These are phyloP conservation scores for Eristalis pertinax DNA, from an alignment of 2,888 invertebrate genomes.

Conservation along the genomic window DNA sequence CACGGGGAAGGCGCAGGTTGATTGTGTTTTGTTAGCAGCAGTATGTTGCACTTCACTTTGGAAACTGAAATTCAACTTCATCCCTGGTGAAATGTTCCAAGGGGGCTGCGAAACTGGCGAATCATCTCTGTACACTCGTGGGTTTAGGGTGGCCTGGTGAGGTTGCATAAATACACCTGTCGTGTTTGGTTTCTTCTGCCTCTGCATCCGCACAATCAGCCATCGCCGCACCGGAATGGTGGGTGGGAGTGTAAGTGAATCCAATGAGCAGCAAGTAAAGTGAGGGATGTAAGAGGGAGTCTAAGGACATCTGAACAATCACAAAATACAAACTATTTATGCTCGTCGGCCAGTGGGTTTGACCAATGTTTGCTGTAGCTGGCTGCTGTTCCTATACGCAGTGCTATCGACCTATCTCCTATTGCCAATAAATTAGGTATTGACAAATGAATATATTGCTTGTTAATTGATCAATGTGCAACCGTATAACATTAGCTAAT, in stretches of 20 bases:
- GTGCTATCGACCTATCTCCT: conserved; percentile 65
- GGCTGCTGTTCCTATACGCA: not conserved
- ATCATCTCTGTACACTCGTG: not conserved
- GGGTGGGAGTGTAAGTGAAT: conserved; percentile 58
- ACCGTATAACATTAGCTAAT: conserved; percentile 74
- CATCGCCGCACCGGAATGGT: not conserved
- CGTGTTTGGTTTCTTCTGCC: conserved; percentile 70
- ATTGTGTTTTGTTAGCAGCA: conserved; percentile 63
- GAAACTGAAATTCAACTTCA: conserved; percentile 52
- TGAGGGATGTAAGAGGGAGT: conserved; percentile 59
- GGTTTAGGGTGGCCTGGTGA: conserved; percentile 39
- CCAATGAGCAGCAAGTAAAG: conserved; percentile 61
- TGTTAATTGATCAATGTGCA: conserved; percentile 81
- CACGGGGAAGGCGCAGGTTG: not conserved
- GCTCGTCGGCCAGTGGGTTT: conserved; percentile 18
- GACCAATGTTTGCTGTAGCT: conserved; percentile 47
- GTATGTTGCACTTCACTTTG: conserved; percentile 70
- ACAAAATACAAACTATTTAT: conserved; percentile 49
- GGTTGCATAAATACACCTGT: conserved; percentile 72
- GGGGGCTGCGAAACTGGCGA: not conserved
- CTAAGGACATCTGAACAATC: conserved; percentile 68
- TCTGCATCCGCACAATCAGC: conserved; percentile 34
- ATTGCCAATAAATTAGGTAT: conserved; percentile 79
- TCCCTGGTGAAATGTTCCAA: not conserved
- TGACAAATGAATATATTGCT: conserved; percentile 82